Conservation (phyloP, 2,797 vertebrate species). For the Linurgus olivaceus region DNA sequence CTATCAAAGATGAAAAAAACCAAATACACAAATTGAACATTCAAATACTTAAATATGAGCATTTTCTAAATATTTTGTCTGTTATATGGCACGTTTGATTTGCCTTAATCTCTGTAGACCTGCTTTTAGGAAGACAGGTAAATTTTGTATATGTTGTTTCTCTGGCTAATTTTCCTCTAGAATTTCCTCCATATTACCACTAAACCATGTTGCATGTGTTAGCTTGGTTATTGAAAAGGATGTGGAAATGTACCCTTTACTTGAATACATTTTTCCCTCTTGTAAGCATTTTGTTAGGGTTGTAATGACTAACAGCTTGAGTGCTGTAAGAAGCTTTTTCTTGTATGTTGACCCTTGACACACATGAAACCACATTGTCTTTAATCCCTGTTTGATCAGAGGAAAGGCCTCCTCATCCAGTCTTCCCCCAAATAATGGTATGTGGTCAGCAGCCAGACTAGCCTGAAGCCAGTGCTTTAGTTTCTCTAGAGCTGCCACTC, state of each 20-base stretch:
- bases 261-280: constrained; percentile 23
- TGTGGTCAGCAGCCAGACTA: constrained; percentile 55
- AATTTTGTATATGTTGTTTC: not conserved
- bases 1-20: not conserved
- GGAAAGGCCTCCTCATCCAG: not conserved
- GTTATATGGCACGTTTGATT: not conserved
- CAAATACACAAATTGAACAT: not conserved
- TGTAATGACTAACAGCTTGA: constrained; percentile 82
- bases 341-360: constrained; percentile 82
- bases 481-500: not conserved
- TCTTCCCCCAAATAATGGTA: not conserved
- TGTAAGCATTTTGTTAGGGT: constrained; percentile 76
- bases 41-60: not conserved
- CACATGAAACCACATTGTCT: constrained; percentile 65
- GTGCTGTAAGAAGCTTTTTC: constrained; percentile 77
- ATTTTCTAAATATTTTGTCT: not conserved
- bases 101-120: not conserved
- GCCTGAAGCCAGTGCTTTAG: not conserved
- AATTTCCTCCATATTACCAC: constrained; percentile 7
- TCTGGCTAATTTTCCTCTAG: constrained; percentile 18
- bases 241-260: constrained; percentile 19
- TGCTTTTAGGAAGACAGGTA: not conserved
- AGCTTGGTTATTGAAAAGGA: constrained; percentile 48
- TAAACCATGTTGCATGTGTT: constrained; percentile 18
- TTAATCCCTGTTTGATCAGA: constrained; percentile 57